Evolutionary conservation across 2,797 vertebrate genomes (phyloP), one percentile per base, ranked within the genome.

Genomic region (Phaenicophaeus curvirostris): DNA sequence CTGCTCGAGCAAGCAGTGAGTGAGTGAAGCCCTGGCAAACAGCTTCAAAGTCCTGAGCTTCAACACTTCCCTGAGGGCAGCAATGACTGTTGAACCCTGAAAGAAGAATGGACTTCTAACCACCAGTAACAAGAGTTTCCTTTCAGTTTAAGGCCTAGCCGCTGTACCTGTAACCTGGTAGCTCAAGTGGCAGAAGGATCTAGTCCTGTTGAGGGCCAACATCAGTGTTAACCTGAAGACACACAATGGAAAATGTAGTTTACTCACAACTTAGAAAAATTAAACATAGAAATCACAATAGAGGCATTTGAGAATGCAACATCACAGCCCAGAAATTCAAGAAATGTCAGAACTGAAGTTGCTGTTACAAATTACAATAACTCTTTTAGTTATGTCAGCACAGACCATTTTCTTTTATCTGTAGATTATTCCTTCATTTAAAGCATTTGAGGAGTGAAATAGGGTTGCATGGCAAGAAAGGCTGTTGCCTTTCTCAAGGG

Each of bases 1-100:
- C 46, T 61, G 28, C 24, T 41, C 48, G 17, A 25, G 30, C 1
- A 1, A 68, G 23, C 0, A 2, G 35, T 13, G 35, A 55, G 7
- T 1, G 0, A 1, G 0, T 35, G 48, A 51, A 69, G 21, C 30
- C 61, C 39, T 54, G 33, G 10, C 28, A 87, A 61, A 30, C 7
- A 50, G 18, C 15, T 75, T 33, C 11, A 13, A 28, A 42, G 19
- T 24, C 1, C 0, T 1, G 2, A 84, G 15, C 21, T 33, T 57
- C 69, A 87, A 31, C 13, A 13, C 4, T 63, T 76, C 74, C 23
- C 33, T 48, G 3, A 6, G 12, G 18, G 15, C 44, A 54, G 16
- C 31, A 68, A 5, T 8, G 24, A 37, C 16, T 72, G 63, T 12
- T 46, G 35, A 77, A 84, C 16, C 25, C 14, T 15, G 5, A n/a